phyloP scores from a whole-genome alignment of 2,888 invertebrate genomes.

The Watsonalla cultraria region DNA sequence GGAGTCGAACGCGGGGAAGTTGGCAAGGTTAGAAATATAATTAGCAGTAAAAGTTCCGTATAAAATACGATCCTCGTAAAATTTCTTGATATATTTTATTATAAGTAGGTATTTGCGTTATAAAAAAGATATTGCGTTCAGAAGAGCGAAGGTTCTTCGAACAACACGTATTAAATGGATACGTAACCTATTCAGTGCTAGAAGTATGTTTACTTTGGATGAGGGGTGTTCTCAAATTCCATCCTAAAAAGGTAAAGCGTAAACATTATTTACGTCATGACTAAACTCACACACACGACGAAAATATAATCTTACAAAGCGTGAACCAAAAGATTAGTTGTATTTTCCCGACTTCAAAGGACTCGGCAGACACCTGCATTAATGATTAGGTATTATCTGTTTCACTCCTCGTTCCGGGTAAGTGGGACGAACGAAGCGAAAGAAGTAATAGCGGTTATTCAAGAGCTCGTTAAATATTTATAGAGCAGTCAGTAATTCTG shows the following conservation, averaged over 20 bases:
- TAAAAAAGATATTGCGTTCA: not conserved
- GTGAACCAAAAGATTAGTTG: not conserved
- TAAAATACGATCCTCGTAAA: not conserved
- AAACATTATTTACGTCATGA: too few relatives aligned
- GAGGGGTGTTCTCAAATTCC: too few relatives aligned
- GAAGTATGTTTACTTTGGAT: too few relatives aligned
- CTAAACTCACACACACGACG: too few relatives aligned
- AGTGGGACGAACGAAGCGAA: slow-evolving; percentile 5
- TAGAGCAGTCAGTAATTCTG: not conserved
- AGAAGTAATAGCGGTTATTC: slow-evolving; percentile 3
- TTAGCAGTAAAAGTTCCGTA: not conserved
- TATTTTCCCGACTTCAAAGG: not conserved
- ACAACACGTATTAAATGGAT: too few relatives aligned
- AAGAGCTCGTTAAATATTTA: not conserved
- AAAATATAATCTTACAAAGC: not conserved
- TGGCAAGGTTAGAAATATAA: slow-evolving; percentile 1
- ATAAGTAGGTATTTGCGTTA: not conserved
- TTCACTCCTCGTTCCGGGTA: slow-evolving; percentile 9
- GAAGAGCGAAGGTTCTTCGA: too few relatives aligned
- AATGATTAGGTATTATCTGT: slow-evolving; percentile 20
- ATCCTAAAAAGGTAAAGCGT: too few relatives aligned
- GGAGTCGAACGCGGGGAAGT: slow-evolving; percentile 11
- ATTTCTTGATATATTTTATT: not conserved
- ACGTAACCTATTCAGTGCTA: too few relatives aligned
- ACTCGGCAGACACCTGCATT: slow-evolving; percentile 18